These are phyloP conservation scores for Bujurquina vittata DNA, from an alignment of 2,113 vertebrate genomes.

Conservation along the genomic window DNA sequence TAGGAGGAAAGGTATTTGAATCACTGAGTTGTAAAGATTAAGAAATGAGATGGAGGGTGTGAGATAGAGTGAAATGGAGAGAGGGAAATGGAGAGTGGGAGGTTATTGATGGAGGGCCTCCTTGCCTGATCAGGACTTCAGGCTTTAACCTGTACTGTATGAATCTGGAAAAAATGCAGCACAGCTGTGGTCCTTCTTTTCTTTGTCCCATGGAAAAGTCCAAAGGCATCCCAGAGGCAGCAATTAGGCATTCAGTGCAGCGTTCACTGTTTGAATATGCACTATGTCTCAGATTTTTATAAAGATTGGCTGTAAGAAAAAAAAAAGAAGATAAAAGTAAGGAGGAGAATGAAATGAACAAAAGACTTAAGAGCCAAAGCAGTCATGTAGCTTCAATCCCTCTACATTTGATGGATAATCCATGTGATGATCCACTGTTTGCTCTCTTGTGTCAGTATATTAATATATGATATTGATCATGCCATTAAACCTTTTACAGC, in stretches of 20 bases:
- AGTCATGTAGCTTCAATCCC: slow-evolving; percentile 55
- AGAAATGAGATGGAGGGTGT: slow-evolving; percentile 48
- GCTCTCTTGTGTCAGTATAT: slow-evolving; percentile 64
- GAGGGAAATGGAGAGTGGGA: slow-evolving; percentile 46
- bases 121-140: slow-evolving; percentile 33
- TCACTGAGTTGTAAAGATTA: slow-evolving; percentile 66
- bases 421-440: slow-evolving; percentile 56
- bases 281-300: slow-evolving; percentile 13
- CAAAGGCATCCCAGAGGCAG: slow-evolving; percentile 62
- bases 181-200: slow-evolving; percentile 40
- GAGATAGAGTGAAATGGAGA: slow-evolving; percentile 7
- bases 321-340: slow-evolving; percentile 20
- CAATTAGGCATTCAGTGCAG: slow-evolving; percentile 74
- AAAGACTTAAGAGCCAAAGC: slow-evolving; percentile 49
- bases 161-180: slow-evolving; percentile 36
- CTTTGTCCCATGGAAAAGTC: slow-evolving; percentile 51
- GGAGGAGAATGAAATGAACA: slow-evolving; percentile 46
- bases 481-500: slow-evolving; percentile 43
- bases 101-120: slow-evolving; percentile 52
- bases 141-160: slow-evolving; percentile 34
- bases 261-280: slow-evolving; percentile 24
- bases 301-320: slow-evolving; percentile 23
- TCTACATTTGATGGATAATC: slow-evolving; percentile 59
- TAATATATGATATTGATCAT: slow-evolving; percentile 60
- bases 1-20: slow-evolving; percentile 54